phyloP scores from a whole-genome alignment of 92 coral and sea anemone genomes.

The Phenganax stokvisi region DNA sequence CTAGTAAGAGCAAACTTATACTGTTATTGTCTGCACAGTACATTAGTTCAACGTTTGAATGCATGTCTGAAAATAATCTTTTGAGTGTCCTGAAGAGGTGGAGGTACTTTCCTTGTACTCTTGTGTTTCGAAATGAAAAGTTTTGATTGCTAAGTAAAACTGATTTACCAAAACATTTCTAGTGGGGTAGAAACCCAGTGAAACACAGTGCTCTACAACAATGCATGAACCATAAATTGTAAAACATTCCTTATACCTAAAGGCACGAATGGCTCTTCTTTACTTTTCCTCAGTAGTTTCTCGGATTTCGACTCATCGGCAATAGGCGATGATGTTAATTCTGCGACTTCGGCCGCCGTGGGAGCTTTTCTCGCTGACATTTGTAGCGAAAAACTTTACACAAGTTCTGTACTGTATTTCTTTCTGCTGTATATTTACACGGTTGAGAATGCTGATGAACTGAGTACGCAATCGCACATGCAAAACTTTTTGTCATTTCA shows the following conservation, averaged over 20 bases:
- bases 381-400: background rate
- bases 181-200: background rate
- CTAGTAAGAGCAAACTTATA: background rate
- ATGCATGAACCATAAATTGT: background rate
- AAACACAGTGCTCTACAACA: background rate
- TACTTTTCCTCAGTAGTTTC: slow-evolving; percentile 82
- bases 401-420: background rate
- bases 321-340: slow-evolving; percentile 23
- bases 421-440: background rate
- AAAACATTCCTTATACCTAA: slow-evolving; percentile 57
- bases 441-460: no score
- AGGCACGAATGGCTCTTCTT: slow-evolving; percentile 85
- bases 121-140: no score
- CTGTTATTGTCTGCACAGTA: background rate
- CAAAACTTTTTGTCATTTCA: no score
- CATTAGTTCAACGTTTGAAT: background rate
- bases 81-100: no score
- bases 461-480: no score
- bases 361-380: slow-evolving; percentile 32
- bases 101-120: no score
- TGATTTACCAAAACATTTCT: no score
- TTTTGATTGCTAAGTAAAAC: no score
- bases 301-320: slow-evolving; percentile 61
- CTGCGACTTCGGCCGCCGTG: slow-evolving; percentile 27
- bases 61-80: background rate